phyloP scores from a whole-genome alignment of 2,797 vertebrate species.

The Sebastes jordani region DNA sequence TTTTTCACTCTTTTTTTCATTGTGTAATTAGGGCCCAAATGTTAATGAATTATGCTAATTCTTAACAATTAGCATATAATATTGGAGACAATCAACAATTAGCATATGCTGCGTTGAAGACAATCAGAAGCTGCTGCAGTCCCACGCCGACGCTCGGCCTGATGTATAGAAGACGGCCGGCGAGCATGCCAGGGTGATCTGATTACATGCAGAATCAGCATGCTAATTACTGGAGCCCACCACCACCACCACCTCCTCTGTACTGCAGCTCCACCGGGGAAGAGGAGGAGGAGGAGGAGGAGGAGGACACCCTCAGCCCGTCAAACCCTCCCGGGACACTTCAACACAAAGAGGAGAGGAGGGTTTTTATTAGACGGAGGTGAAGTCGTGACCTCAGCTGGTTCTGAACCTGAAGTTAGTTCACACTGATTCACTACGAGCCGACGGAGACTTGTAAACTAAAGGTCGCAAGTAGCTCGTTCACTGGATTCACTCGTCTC shows the following conservation, averaged over 20 bases:
- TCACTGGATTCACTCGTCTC: not conserved
- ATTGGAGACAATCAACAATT: conserved; percentile 86
- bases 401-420: not conserved
- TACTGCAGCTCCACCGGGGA: not conserved
- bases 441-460: not conserved
- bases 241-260: not conserved
- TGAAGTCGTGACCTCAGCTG: not conserved
- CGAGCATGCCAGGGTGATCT: conserved; percentile 40
- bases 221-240: conserved; percentile 64
- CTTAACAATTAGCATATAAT: conserved; percentile 84
- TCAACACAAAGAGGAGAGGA: conserved; percentile 6
- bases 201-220: conserved; percentile 70
- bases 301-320: not conserved
- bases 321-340: not conserved
- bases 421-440: not conserved
- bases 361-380: not conserved
- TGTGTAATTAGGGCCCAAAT: conserved; percentile 85
- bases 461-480: not conserved
- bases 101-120: conserved; percentile 82
- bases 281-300: too few species aligned
- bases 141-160: conserved; percentile 69
- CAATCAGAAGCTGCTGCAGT: conserved; percentile 74
- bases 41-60: conserved; percentile 89
- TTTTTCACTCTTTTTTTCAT: conserved; percentile 72
- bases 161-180: conserved; percentile 64